A percentile compares a stretch with the other conserved stretches of the same genome.
Conservation (phyloP, 2,888 invertebrate species). For the Drosophila phalerata region DNA sequence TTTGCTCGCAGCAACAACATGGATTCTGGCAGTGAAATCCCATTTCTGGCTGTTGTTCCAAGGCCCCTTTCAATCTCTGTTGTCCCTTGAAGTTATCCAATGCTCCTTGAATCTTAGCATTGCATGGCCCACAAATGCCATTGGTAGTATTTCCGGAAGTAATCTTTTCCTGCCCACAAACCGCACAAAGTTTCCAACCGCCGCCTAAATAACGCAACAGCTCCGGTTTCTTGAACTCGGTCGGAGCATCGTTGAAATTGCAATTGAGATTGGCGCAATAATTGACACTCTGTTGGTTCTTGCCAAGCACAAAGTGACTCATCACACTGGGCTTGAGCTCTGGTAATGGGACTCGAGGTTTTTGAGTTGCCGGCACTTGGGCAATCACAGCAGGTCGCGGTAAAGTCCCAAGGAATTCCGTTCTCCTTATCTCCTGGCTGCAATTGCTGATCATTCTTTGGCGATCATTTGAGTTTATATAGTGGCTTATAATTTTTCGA, state of each 20-base stretch:
- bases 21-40: not conserved
- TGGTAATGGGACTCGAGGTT: rapidly evolving
- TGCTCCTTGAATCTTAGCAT: constrained; percentile 17
- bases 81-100: constrained; percentile 29
- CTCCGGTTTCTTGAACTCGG: not conserved
- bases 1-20: not conserved
- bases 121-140: constrained; percentile 48
- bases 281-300: not conserved
- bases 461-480: constrained; percentile 21
- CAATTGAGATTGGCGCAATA: not conserved
- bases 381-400: not conserved
- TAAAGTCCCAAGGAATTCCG: not conserved
- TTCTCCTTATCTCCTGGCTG: not conserved
- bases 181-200: constrained; percentile 27
- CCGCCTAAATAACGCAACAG: constrained; percentile 18
- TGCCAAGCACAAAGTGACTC: constrained; percentile 13
- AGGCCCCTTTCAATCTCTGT: not conserved
- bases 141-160: not conserved
- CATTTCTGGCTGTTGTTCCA: not conserved
- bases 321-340: not conserved
- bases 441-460: not conserved
- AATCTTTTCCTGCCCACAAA: constrained; percentile 32
- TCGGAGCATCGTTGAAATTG: not conserved
- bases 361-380: constrained; percentile 9
- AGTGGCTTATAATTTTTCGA: constrained; percentile 62